Percentiles rank a stretch among this genome's conserved stretches.
phyloP scores from a whole-genome alignment of 2,888 invertebrate genomes.

The Sphaeridia pumilis region DNA sequence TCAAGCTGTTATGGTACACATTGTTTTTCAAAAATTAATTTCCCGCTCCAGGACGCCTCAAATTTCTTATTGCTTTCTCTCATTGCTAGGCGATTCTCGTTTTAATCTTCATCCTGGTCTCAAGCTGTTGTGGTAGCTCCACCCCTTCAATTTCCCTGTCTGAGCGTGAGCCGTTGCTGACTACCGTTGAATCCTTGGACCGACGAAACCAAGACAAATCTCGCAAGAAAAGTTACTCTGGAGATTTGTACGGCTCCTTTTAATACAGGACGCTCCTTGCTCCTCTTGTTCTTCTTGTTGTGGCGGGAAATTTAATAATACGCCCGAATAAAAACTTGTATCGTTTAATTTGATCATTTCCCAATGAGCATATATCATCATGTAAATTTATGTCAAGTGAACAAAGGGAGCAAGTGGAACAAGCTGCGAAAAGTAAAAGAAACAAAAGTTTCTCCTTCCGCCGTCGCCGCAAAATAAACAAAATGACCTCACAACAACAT shows the following conservation, averaged over 20 bases:
- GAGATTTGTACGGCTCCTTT: not conserved
- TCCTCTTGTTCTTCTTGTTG: not conserved
- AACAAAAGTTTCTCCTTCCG: no score
- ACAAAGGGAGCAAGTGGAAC: not conserved
- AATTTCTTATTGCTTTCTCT: no score
- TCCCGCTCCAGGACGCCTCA: not conserved
- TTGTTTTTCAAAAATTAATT: not conserved
- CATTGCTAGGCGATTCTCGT: not conserved
- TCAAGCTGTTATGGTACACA: conserved; percentile 52
- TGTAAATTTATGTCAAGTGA: not conserved
- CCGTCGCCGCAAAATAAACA: no score
- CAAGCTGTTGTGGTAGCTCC: not conserved
- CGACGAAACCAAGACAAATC: no score
- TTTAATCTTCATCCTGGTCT: not conserved
- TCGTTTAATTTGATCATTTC: not conserved
- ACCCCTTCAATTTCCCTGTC: not conserved
- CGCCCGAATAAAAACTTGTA: not conserved
- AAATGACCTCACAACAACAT: no score
- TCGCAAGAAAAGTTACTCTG: not conserved
- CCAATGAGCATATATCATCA: not conserved
- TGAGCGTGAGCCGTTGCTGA: not conserved
- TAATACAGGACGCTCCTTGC: no score
- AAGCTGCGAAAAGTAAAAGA: not conserved
- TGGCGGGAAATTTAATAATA: not conserved
- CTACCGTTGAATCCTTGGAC: no score